Evolutionary conservation across 2,113 vertebrate genomes (phyloP), one percentile per base, ranked within the genome.

Genomic region (Willisornis vidua): DNA sequence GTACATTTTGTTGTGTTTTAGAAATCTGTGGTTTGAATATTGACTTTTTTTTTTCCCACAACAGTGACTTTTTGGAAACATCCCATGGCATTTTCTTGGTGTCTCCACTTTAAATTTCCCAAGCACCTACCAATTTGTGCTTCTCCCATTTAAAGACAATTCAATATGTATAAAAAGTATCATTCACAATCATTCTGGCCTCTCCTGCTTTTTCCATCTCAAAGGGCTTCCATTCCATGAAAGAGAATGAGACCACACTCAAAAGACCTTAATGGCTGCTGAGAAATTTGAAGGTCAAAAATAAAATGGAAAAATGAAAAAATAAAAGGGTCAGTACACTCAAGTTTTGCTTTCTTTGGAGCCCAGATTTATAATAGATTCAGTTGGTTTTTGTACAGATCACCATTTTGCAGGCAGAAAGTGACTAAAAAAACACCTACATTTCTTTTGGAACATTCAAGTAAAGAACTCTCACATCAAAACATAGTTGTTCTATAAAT

Each of bases 1-100:
- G 98, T 98, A 97, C 96, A 96, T 97, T 96, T 95, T 97, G 94
- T 97, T 96, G 94, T 96, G 95, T 97, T 97, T 97, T 97, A 96
- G 97, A 96, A 97, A 93, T 98, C 96, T 94, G 95, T 98, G 98
- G 92, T 97, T 98, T 98, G 88, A 94, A 57, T 96, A 96, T 91
- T 91, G 85, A 83, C 91, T 70, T 92, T 81, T 46, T 76, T 65
- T 86, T 95, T 96, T 88, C 90, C 90, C 95, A 85, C 85, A 84
- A 83, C 58, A 75, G 49, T 91, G 73, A 92, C 57, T 85, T 91
- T 83, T 87, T 90, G 83, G 68, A 93, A 80, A 62, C 66, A 57
- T 51, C 33, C 37, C 68, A 45, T 92, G 79, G 59, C 79, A 85
- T 94, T 94, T 91, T 93, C 63, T 83, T 88, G 74, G 33, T 93